Conservation (phyloP, 2,113 vertebrate genomes). For the Oreocharis arfaki region DNA sequence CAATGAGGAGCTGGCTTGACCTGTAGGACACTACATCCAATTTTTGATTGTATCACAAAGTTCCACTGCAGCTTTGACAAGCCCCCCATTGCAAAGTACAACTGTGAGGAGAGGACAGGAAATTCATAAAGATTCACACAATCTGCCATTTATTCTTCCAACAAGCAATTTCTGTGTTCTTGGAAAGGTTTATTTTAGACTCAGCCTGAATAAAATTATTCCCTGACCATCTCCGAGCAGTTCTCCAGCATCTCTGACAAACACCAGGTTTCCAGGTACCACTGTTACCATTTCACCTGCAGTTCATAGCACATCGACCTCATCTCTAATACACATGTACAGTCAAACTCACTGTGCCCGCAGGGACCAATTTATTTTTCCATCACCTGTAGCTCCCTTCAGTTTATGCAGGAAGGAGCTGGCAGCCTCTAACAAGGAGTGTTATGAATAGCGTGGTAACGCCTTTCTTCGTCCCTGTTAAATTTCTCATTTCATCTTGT, state of each 20-base stretch:
- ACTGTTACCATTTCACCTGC: not conserved
- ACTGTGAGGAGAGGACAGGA: not conserved
- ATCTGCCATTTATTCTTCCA: conserved; percentile 42
- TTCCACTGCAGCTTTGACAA: not conserved
- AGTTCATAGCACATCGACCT: conserved; percentile 17
- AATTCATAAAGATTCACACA: not conserved
- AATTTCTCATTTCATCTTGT: conserved; percentile 46
- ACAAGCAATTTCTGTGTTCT: conserved; percentile 14
- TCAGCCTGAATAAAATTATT: conserved; percentile 7
- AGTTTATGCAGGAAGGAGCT: conserved; percentile 45
- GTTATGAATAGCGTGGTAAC: conserved; percentile 46
- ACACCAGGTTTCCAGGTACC: not conserved
- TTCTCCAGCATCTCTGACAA: not conserved
- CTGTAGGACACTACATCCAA: not conserved
- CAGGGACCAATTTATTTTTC: conserved; percentile 76
- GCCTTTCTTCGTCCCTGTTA: conserved; percentile 43
- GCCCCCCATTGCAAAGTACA: not conserved
- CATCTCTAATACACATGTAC: conserved; percentile 34
- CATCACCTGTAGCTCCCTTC: conserved; percentile 69
- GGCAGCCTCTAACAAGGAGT: conserved; percentile 36
- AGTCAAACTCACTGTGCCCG: conserved; percentile 42
- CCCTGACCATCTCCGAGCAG: not conserved
- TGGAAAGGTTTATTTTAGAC: conserved; percentile 31
- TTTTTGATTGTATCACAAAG: not conserved
- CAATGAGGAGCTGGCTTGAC: not conserved